Evolutionary conservation across 2,888 invertebrate species (phyloP).

Genomic region (Meta bourneti): DNA sequence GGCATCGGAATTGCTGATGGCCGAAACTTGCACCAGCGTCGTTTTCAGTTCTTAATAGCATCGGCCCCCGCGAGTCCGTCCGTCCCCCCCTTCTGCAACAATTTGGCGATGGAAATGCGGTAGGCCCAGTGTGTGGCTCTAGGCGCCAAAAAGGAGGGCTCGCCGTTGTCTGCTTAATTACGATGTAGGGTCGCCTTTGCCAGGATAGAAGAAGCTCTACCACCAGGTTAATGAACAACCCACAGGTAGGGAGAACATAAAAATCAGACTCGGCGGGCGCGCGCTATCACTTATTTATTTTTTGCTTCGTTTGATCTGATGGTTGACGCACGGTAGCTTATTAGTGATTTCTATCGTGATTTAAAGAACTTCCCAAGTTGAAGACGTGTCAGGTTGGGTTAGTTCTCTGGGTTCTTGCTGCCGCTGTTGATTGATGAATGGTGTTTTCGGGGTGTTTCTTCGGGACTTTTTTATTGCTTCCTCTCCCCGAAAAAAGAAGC

Average conservation of each 20-base stretch:
- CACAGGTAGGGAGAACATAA: no score
- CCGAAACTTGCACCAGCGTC: conserved; percentile 4
- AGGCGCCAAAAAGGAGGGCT: conserved; percentile 70
- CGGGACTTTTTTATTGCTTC: neutral
- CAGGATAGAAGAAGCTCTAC: no score
- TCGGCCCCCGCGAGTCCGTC: neutral
- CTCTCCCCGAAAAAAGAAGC: conserved; percentile 14
- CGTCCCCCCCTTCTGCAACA: neutral
- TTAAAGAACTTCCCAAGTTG: conserved; percentile 9
- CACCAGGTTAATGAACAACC: no score
- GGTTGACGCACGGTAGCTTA: conserved; percentile 55
- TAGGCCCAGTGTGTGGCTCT: conserved; percentile 36
- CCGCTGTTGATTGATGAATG: conserved; percentile 44
- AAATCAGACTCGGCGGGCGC: no score
- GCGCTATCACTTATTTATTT: no score
- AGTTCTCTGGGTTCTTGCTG: no score
- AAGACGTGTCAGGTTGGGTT: conserved; percentile 21
- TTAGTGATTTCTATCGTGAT: conserved; percentile 66
- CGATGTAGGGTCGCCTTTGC: neutral
- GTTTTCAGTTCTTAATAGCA: conserved; percentile 39
- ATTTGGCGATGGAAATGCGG: conserved; percentile 58
- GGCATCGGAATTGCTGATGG: conserved; percentile 45
- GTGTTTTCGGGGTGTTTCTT: conserved; percentile 16
- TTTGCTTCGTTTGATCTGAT: neutral
- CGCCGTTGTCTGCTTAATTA: conserved; percentile 61